A percentile compares a stretch with the other conserved stretches of the same genome.
phyloP scores from a whole-genome alignment of 2,797 vertebrate species.

The Steatocranus sp. region DNA sequence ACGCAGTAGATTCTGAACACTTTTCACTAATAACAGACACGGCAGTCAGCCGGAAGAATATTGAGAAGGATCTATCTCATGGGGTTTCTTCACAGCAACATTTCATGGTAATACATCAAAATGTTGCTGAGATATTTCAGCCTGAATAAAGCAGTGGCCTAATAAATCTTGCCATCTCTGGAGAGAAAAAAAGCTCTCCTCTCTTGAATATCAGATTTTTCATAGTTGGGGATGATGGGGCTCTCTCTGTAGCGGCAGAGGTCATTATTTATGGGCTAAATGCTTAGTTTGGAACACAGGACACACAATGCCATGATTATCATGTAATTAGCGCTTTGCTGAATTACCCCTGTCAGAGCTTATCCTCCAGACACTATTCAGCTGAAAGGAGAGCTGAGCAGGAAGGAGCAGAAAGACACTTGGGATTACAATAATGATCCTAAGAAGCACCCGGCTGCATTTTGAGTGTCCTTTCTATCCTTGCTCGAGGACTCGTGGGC shows the following conservation, averaged over 20 bases:
- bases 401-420: slow-evolving; percentile 43
- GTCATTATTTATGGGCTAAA: slow-evolving; percentile 22
- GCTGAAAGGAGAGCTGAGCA: slow-evolving; percentile 37
- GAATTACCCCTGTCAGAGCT: slow-evolving; percentile 56
- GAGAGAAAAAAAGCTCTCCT: background rate
- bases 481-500: slow-evolving; percentile 52
- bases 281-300: slow-evolving; percentile 21
- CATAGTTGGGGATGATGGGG: background rate
- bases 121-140: background rate
- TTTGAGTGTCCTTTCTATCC: slow-evolving; percentile 54
- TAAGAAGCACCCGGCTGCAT: slow-evolving; percentile 53
- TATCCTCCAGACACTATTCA: slow-evolving; percentile 47
- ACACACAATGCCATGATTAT: slow-evolving; percentile 36
- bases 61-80: background rate
- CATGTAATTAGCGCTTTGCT: slow-evolving; percentile 56
- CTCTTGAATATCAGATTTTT: background rate
- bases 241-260: background rate
- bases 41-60: background rate
- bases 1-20: no score
- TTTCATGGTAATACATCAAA: background rate
- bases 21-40: background rate
- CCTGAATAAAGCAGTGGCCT: background rate
- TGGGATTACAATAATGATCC: slow-evolving; percentile 60
- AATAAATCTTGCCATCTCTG: background rate
- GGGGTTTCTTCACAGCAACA: background rate